Base-by-base conservation (phyloP, 2,113 vertebrate genomes). In the Choloepus hoffmanni region DNA sequence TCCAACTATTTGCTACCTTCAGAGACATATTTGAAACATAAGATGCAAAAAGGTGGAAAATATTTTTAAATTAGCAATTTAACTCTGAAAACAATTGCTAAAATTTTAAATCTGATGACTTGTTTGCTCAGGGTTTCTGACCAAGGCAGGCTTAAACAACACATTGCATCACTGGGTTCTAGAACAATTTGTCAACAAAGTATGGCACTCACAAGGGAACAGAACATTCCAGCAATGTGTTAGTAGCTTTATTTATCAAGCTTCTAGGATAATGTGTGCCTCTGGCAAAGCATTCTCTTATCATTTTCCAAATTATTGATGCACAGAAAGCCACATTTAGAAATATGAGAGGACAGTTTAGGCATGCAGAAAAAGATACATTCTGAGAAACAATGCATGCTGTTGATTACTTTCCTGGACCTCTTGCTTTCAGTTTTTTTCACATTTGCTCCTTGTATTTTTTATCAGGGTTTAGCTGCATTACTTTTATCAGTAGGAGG, bases 111-210 rank as follows among this genome's bases (percentile, higher is more conserved):
- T 78, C 40, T 43, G 16, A 78, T 23, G 43, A 58, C 78, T 87
- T 50, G 14, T 73, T 76, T 95, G 65, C 78, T 94, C 45, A 33
- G 36, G 40, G 62, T 62, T 85, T 60, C 86, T 95, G 77, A 93
- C 3, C 16, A 12, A 58, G 48, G 15, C 78, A 58, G 70, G 78
- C 89, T 85, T 21, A 85, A 79, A 78, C 72, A 73, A 45, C 68
- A 36, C 53, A 28, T 28, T 58, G 72, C 70, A 13, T 91, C 94
- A 85, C 21, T 16, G 16, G 58, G 73, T 79, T 92, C 82, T 24
- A 76, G 79, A 53, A 73, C 14, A 15, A 55, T n/a, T 21, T 82
- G 78, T 68, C 90, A 91, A 24, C 48, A 4, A 87, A 92, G 28
- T 30, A 53, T 21, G 58, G 50, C 36, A 7, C 77, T 85, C 63